These are phyloP conservation scores for Sericinus montela DNA, from an alignment of 2,888 invertebrate genomes.

Conservation along the genomic window DNA sequence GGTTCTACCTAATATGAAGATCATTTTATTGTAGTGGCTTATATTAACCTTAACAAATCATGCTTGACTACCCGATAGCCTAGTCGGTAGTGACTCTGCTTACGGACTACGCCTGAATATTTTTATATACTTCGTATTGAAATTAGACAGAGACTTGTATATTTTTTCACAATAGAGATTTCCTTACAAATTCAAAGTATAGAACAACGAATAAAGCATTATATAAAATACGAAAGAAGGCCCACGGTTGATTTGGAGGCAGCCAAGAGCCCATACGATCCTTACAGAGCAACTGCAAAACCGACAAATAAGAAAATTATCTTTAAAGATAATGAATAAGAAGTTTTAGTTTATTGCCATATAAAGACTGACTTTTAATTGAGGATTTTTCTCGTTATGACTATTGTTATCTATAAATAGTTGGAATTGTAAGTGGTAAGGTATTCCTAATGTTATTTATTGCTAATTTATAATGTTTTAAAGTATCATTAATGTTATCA, in stretches of 20 bases:
- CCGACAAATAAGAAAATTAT: constrained; percentile 37
- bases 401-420: constrained; percentile 1
- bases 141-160: no score
- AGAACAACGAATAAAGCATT: no score
- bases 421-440: constrained; percentile 1
- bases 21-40: no score
- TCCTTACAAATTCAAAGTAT: no score
- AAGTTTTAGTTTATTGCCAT: background rate
- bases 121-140: no score
- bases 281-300: constrained; percentile 40
- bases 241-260: constrained; percentile 83
- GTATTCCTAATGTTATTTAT: constrained; percentile 1
- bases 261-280: constrained; percentile 83
- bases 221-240: constrained; percentile 43
- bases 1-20: no score
- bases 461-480: background rate
- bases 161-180: no score
- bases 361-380: constrained; percentile 5
- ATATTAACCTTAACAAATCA: no score
- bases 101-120: no score
- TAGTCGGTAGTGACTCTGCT: no score
- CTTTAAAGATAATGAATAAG: background rate
- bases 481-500: background rate
- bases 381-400: background rate
- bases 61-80: no score